These are phyloP conservation scores for Rana temporaria DNA, from an alignment of 2,113 vertebrate species.

Conservation along the genomic window DNA sequence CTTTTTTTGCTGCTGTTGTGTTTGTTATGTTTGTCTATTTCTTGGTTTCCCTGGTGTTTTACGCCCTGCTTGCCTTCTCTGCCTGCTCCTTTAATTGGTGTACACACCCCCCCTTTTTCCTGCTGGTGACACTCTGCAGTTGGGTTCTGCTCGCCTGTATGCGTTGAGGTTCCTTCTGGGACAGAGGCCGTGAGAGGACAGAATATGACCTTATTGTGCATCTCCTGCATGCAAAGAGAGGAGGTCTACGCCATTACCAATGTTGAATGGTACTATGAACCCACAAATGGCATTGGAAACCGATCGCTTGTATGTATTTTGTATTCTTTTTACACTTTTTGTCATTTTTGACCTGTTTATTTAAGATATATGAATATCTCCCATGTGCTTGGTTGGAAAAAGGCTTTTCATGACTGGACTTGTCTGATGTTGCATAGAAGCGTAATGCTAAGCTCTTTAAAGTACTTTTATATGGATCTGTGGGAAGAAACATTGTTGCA, in stretches of 20 bases:
- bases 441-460: too few species aligned
- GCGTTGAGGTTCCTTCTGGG: slow-evolving; percentile 88
- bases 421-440: too few species aligned
- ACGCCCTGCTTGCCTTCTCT: not conserved
- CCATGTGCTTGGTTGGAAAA: too few species aligned
- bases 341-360: too few species aligned
- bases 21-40: slow-evolving; percentile 1
- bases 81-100: not conserved
- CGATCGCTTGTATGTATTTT: slow-evolving; percentile 77
- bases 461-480: too few species aligned
- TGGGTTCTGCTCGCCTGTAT: slow-evolving; percentile 79
- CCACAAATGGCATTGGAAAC: slow-evolving; percentile 61
- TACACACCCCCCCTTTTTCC: not conserved
- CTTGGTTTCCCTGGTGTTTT: not conserved
- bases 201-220: slow-evolving; percentile 89
- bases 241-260: slow-evolving; percentile 83
- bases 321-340: not conserved
- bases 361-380: too few species aligned
- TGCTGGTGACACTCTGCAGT: slow-evolving; percentile 69
- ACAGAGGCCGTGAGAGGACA: slow-evolving; percentile 85
- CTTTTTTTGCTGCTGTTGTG: not conserved
- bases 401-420: too few species aligned
- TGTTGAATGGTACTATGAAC: slow-evolving; percentile 88
- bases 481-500: too few species aligned
- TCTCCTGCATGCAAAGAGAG: slow-evolving; percentile 93